Conservation (phyloP, 2,113 vertebrate species). For the cattle (Bos taurus) region DNA sequence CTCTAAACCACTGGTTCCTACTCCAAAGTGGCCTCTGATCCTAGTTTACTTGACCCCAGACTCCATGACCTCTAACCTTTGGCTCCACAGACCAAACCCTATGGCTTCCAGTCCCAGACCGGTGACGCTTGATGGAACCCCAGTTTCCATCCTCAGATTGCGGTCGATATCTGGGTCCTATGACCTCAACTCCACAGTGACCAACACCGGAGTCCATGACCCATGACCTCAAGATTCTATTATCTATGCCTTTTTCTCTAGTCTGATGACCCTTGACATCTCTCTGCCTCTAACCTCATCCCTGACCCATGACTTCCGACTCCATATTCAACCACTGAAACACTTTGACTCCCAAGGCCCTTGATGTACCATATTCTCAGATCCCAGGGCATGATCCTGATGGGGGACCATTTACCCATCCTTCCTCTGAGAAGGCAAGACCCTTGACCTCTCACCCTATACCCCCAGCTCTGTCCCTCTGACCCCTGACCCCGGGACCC, state of each 20-base stretch:
- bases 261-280: not conserved
- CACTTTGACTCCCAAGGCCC: not conserved
- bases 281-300: not conserved
- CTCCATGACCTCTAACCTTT: not conserved
- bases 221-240: not conserved
- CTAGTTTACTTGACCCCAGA: not conserved
- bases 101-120: not conserved
- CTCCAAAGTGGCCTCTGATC: not conserved
- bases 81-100: not conserved
- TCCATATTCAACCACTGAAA: not conserved
- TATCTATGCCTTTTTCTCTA: not conserved
- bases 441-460: not conserved
- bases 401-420: not conserved
- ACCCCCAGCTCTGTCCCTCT: not conserved
- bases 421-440: not conserved
- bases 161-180: not conserved
- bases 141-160: not conserved
- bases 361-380: not conserved
- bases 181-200: not conserved
- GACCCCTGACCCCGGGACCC: not conserved
- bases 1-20: not conserved
- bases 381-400: not conserved
- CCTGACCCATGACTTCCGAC: not conserved
- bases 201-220: not conserved
- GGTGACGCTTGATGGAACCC: not conserved